These are phyloP conservation scores for Ormyrus rosae DNA, from an alignment of 2,888 invertebrate species.

Conservation along the genomic window DNA sequence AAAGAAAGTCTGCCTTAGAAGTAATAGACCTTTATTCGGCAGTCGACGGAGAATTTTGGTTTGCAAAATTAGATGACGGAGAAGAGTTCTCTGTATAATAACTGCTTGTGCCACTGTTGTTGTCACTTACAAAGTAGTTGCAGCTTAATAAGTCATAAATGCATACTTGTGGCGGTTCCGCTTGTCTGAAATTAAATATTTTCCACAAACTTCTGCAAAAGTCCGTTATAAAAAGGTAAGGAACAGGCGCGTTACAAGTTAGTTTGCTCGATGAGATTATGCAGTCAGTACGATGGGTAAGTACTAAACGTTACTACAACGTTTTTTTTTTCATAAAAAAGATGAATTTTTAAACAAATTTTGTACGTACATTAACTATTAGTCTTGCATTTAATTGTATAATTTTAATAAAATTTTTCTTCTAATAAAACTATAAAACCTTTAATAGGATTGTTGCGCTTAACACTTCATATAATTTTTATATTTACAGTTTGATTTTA, in stretches of 20 bases:
- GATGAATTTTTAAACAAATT: no score
- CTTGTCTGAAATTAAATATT: not conserved
- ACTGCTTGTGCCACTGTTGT: not conserved
- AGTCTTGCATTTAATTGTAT: no score
- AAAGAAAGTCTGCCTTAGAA: not conserved
- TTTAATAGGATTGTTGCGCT: no score
- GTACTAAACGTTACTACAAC: conserved; percentile 39
- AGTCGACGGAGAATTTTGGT: not conserved
- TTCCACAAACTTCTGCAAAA: not conserved
- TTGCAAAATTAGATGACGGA: not conserved
- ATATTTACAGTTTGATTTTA: no score
- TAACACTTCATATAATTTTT: no score
- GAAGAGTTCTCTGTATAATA: not conserved
- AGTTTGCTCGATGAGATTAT: conserved; percentile 63
- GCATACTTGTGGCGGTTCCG: conserved; percentile 2
- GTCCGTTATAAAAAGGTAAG: conserved; percentile 51
- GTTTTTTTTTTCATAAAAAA: no score
- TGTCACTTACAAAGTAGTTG: not conserved
- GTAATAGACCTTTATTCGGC: not conserved
- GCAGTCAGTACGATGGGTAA: conserved; percentile 68
- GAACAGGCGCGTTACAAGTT: not conserved
- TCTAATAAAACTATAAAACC: no score
- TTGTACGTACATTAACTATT: no score
- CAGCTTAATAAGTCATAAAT: conserved; percentile 26
- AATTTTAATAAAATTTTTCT: no score